Percentiles rank a stretch among this genome's conserved stretches.
Conservation (phyloP, 2,113 vertebrate genomes). For the Xenopus tropicalis region DNA sequence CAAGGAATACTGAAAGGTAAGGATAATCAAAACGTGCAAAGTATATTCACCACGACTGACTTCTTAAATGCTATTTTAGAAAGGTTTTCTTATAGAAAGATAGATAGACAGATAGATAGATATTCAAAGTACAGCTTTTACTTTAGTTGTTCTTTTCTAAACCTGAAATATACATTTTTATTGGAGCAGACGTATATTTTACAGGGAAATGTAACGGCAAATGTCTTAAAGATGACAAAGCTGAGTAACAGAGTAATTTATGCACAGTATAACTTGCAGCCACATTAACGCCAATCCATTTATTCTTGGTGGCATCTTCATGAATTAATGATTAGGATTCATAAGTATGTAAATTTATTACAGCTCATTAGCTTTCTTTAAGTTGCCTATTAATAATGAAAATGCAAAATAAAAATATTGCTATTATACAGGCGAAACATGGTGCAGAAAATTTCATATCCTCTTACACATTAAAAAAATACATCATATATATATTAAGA, state of each 20-base stretch:
- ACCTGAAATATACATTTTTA: background rate
- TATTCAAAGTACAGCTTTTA: too few relatives aligned
- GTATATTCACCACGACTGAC: too few relatives aligned
- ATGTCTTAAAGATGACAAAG: slow-evolving; percentile 7
- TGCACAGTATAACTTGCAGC: background rate
- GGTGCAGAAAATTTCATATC: slow-evolving; percentile 26
- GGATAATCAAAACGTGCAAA: too few relatives aligned
- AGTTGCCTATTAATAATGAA: slow-evolving; percentile 56
- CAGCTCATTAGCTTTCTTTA: slow-evolving; percentile 51
- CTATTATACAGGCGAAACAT: slow-evolving; percentile 48
- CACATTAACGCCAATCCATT: slow-evolving; percentile 44
- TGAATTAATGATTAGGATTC: slow-evolving; percentile 51
- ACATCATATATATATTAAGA: background rate
- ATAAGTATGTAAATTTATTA: slow-evolving; percentile 53
- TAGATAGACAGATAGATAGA: too few relatives aligned
- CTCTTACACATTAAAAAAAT: slow-evolving; percentile 7
- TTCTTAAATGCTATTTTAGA: too few relatives aligned
- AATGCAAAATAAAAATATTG: slow-evolving; percentile 49
- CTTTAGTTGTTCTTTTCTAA: too few relatives aligned
- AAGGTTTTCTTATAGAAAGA: too few relatives aligned
- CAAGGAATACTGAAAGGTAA: too few relatives aligned
- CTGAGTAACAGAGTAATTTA: too few relatives aligned
- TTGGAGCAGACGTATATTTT: slow-evolving; percentile 35
- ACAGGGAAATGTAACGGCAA: slow-evolving; percentile 10
- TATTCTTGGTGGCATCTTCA: slow-evolving; percentile 37